Evolutionary conservation across 2,797 vertebrate species (phyloP).

Genomic region (Vultur gryphus): DNA sequence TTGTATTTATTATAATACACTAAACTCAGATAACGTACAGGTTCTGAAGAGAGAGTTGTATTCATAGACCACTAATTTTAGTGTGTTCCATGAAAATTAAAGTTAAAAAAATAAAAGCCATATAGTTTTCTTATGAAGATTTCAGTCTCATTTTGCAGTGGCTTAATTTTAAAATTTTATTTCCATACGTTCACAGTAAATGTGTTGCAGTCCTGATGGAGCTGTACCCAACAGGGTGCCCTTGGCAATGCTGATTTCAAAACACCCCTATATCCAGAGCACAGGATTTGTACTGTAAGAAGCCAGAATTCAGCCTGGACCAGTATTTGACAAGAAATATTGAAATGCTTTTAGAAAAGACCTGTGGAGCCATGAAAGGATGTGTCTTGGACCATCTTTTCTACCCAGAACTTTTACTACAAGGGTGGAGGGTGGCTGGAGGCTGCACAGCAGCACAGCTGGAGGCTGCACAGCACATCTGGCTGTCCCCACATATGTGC

Average conservation of each 20-base stretch:
- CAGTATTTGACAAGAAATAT: not conserved
- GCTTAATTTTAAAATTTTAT: not conserved
- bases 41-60: not conserved
- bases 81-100: not conserved
- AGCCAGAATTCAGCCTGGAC: not conserved
- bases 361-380: not conserved
- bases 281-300: accelerated
- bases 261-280: not conserved
- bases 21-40: not conserved
- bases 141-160: not conserved
- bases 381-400: not conserved
- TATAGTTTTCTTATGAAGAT: not conserved
- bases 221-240: not conserved
- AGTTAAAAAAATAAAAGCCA: not conserved
- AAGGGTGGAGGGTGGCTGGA: not conserved
- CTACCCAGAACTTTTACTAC: not conserved
- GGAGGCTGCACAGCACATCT: not conserved
- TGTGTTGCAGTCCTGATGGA: not conserved
- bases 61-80: not conserved
- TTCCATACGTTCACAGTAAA: not conserved
- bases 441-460: not conserved
- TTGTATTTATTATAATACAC: not conserved
- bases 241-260: not conserved
- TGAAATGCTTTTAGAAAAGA: not conserved
- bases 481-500: not conserved